Evolutionary conservation across 2,888 invertebrate species (phyloP).

Genomic region (Drosophila subquinaria): DNA sequence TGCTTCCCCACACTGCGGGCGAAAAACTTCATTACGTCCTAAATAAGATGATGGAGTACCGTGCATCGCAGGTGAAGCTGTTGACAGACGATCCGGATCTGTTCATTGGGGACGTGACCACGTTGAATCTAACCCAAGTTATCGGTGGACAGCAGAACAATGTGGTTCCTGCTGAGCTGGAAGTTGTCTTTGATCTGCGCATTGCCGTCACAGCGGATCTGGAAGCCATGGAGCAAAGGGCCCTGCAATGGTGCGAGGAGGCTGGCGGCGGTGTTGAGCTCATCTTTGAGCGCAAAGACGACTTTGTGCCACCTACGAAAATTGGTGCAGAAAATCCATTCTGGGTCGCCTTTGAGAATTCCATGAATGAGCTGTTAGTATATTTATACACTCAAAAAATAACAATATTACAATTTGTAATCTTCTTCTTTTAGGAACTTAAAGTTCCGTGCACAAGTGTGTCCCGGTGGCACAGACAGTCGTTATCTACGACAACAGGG

Average conservation of each 20-base stretch:
- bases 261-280: constrained; percentile 90
- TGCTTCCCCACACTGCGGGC: constrained; percentile 93
- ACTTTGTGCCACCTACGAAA: constrained; percentile 87
- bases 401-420: not conserved
- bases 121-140: constrained; percentile 93
- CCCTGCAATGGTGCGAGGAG: constrained; percentile 87
- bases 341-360: constrained; percentile 90
- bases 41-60: constrained; percentile 89
- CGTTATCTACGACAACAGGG: constrained; percentile 92
- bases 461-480: constrained; percentile 95
- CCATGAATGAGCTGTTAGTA: constrained; percentile 87
- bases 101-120: constrained; percentile 92
- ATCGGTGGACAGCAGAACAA: constrained; percentile 96
- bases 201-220: constrained; percentile 87
- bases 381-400: too few relatives aligned
- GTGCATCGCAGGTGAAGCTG: constrained; percentile 87
- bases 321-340: constrained; percentile 88
- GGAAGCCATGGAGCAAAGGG: constrained; percentile 87
- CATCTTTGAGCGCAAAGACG: constrained; percentile 88
- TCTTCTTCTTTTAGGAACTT: constrained; percentile 86
- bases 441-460: constrained; percentile 89
- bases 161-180: constrained; percentile 94
- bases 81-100: constrained; percentile 84
- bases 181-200: constrained; percentile 91
- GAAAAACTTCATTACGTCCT: constrained; percentile 92